A percentile compares a stretch with the other conserved stretches of the same genome.
Conservation (phyloP, 2,113 vertebrate species). For the Grus americana region DNA sequence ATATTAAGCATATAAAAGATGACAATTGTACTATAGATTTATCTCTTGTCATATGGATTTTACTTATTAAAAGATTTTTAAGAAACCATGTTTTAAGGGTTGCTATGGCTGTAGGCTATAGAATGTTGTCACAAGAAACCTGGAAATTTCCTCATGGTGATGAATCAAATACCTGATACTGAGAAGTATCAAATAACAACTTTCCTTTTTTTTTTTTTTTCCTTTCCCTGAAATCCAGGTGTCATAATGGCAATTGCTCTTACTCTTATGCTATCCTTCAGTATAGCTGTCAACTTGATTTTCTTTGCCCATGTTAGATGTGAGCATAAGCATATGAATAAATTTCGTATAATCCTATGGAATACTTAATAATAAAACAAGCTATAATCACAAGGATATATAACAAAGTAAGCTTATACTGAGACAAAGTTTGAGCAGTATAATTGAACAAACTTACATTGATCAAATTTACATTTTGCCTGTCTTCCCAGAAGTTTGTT, state of each 20-base stretch:
- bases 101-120: neutral
- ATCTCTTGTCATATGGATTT: neutral
- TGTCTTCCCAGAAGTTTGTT: neutral
- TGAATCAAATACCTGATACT: neutral
- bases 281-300: neutral
- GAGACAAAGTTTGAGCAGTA: neutral
- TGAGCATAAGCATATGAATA: neutral
- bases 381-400: neutral
- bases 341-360: neutral
- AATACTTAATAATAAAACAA: neutral
- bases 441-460: neutral
- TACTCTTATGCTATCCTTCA: neutral
- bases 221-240: neutral
- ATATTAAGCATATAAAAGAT: neutral
- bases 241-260: neutral
- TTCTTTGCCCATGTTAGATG: neutral
- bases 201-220: neutral
- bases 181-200: neutral
- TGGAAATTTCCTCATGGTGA: neutral
- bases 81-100: neutral
- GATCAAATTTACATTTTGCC: neutral
- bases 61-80: neutral
- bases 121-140: neutral
- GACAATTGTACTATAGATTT: neutral
- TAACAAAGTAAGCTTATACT: neutral